Evolutionary conservation across 2,797 vertebrate genomes (phyloP).

Genomic region (Vespertilio murinus): DNA sequence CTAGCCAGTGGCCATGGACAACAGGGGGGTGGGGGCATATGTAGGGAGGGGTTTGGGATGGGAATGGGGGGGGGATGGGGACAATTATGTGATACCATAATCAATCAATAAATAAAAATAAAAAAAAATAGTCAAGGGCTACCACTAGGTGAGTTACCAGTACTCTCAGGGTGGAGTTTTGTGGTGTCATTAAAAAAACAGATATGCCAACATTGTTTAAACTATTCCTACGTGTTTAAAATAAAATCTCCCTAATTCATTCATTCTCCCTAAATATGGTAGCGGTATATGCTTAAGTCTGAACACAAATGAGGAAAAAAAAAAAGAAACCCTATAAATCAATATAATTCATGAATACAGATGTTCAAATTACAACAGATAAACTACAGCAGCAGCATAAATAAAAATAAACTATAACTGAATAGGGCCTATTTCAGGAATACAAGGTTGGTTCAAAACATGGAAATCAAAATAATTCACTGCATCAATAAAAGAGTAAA

Average conservation of each 20-base stretch:
- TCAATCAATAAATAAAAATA: too few species aligned
- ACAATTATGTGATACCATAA: too few species aligned
- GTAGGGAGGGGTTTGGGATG: too few species aligned
- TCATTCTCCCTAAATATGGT: neutral
- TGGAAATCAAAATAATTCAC: conserved; percentile 38
- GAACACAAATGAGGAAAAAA: neutral
- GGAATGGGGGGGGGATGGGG: too few species aligned
- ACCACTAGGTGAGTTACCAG: neutral
- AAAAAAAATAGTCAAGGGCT: neutral
- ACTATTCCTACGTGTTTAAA: neutral
- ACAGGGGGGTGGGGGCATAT: too few species aligned
- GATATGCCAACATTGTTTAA: neutral
- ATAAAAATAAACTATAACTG: conserved; percentile 23
- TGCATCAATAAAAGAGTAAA: neutral
- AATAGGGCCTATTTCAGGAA: neutral
- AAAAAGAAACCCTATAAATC: neutral
- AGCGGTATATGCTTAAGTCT: conserved; percentile 3
- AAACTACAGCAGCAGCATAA: neutral
- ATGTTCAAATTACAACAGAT: conserved; percentile 31
- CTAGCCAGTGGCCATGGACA: too few species aligned
- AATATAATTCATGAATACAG: conserved; percentile 8
- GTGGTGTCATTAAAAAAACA: neutral
- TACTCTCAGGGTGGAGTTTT: neutral
- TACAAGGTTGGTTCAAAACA: conserved; percentile 32
- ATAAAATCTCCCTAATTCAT: neutral